Percentiles rank a stretch among this genome's conserved stretches.
These are phyloP conservation scores for Apogon hyalosoma DNA, from an alignment of 2,797 vertebrate species.

Conservation along the genomic window DNA sequence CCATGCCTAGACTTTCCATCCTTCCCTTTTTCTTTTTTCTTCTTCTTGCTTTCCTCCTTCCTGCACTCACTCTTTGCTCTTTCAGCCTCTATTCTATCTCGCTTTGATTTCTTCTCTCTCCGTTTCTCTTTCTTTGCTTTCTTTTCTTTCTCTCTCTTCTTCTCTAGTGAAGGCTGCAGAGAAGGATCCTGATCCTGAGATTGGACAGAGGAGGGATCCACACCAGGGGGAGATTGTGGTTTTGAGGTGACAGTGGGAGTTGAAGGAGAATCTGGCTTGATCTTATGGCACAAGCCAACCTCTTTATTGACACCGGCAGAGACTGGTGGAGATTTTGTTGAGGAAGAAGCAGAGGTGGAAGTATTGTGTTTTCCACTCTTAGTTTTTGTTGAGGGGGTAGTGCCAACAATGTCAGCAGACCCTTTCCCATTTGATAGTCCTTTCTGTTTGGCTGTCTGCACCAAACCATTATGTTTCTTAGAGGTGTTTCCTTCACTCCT, in stretches of 20 bases:
- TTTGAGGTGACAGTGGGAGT: slow-evolving; percentile 60
- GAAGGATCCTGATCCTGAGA: slow-evolving; percentile 54
- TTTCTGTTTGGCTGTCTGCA: slow-evolving; percentile 82
- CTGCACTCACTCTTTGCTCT: slow-evolving; percentile 53
- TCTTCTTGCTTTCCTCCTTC: slow-evolving; percentile 70
- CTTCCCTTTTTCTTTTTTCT: slow-evolving; percentile 72
- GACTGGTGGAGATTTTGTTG: slow-evolving; percentile 48
- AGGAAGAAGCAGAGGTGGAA: slow-evolving; percentile 58
- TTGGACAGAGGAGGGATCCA: slow-evolving; percentile 49
- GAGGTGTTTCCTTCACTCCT: slow-evolving; percentile 74
- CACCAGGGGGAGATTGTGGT: slow-evolving; percentile 55
- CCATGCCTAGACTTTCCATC: slow-evolving; percentile 67
- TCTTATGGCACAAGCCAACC: slow-evolving; percentile 51
- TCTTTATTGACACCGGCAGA: slow-evolving; percentile 63
- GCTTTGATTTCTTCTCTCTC: slow-evolving; percentile 73
- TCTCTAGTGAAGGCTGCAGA: slow-evolving; percentile 39
- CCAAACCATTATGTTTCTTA: slow-evolving; percentile 78
- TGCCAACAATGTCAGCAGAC: slow-evolving; percentile 83
- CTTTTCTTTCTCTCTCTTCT: slow-evolving; percentile 68
- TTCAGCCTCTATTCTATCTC: slow-evolving; percentile 51
- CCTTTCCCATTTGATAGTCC: slow-evolving; percentile 87
- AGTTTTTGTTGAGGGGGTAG: slow-evolving; percentile 87
- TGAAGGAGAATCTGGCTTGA: slow-evolving; percentile 53
- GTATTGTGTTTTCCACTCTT: slow-evolving; percentile 80
- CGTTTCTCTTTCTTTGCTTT: slow-evolving; percentile 76